Evolutionary conservation across 2,797 vertebrate species (phyloP).

Genomic region (Platyrinchus mystaceus): DNA sequence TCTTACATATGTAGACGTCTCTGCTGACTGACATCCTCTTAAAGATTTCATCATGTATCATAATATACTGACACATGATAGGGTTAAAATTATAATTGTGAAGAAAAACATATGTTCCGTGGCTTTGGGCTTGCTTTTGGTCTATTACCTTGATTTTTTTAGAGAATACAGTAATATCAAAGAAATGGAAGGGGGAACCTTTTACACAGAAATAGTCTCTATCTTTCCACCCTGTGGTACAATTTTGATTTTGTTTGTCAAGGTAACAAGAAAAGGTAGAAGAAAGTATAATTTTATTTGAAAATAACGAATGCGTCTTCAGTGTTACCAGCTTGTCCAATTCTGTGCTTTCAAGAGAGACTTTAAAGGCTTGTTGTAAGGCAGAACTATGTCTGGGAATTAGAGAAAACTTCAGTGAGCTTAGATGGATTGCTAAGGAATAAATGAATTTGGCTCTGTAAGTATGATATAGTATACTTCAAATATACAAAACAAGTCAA

Average conservation of each 20-base stretch:
- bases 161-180: not conserved
- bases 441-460: conserved; percentile 31
- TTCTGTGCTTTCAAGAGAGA: not conserved
- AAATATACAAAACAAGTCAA: conserved; percentile 8
- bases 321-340: not conserved
- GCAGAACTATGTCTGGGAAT: not conserved
- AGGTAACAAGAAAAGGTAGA: not conserved
- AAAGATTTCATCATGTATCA: not conserved
- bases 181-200: not conserved
- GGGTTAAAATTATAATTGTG: not conserved
- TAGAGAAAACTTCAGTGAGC: not conserved
- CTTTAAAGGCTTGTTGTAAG: not conserved
- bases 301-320: not conserved
- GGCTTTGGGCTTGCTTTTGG: not conserved
- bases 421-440: conserved; percentile 9
- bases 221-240: not conserved
- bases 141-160: not conserved
- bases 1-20: not conserved
- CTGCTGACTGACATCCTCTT: not conserved
- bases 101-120: not conserved
- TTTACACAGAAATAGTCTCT: not conserved
- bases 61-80: not conserved
- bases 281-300: not conserved
- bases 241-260: not conserved
- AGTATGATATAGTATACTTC: conserved; percentile 7